Evolutionary conservation across 53 echinoderm and acorn worm genomes (phyloP).

Genomic region (Patiria pectinifera): DNA sequence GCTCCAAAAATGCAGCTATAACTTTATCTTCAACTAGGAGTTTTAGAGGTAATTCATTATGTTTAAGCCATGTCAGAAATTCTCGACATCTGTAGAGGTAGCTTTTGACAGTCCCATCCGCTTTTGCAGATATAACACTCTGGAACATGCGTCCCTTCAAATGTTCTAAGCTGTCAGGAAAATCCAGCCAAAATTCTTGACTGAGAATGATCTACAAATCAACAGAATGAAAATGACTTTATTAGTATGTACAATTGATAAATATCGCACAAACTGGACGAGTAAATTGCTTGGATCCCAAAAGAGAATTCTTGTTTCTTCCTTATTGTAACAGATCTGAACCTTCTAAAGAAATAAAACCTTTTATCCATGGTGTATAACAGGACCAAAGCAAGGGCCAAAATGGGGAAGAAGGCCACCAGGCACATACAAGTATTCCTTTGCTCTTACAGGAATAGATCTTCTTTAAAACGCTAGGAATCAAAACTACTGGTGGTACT

Average conservation of each 20-base stretch:
- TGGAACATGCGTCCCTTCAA: background rate
- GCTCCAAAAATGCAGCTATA: background rate
- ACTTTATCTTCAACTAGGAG: background rate
- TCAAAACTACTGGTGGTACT: constrained; percentile 24
- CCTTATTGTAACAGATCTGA: background rate
- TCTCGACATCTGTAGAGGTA: constrained; percentile 5
- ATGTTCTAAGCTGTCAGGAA: background rate
- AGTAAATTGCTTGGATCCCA: background rate
- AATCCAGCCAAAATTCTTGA: constrained; percentile 12
- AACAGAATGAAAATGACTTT: background rate
- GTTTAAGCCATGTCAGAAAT: background rate
- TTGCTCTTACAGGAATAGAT: background rate
- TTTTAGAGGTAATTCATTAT: background rate
- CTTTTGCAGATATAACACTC: background rate
- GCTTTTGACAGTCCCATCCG: background rate
- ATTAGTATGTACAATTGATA: background rate
- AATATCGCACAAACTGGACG: background rate
- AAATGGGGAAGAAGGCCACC: constrained; percentile 34
- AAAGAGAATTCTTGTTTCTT: constrained; percentile 11
- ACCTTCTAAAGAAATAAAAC: background rate
- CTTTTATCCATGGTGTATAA: background rate
- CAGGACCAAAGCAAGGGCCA: constrained; percentile 33
- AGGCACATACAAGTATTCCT: constrained; percentile 8
- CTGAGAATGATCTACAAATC: background rate
- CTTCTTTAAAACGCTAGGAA: background rate